These are phyloP conservation scores for Chrysomallon squamiferum DNA, from an alignment of 1,140 invertebrate genomes.

Conservation along the genomic window DNA sequence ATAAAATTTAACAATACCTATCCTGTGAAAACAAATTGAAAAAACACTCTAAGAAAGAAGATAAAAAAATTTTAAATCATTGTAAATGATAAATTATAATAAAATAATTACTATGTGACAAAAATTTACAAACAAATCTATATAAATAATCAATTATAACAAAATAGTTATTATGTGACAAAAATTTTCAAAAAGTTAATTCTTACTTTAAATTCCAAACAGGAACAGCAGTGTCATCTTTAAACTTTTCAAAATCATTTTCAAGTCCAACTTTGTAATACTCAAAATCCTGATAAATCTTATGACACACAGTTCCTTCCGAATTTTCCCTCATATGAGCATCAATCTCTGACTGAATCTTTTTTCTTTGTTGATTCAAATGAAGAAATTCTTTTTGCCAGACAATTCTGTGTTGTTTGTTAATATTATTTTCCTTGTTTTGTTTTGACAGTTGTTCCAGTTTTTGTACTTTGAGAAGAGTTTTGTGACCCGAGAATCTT, in stretches of 20 bases:
- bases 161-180: no score
- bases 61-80: no score
- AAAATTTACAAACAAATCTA: not conserved
- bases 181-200: no score
- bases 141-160: no score
- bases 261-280: conserved; percentile 38
- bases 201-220: conserved; percentile 55
- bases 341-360: conserved; percentile 49
- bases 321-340: conserved; percentile 38
- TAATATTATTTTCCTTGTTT: conserved; percentile 50
- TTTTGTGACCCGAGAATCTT: conserved; percentile 52
- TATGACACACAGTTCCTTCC: conserved; percentile 30
- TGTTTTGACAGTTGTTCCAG: conserved; percentile 56
- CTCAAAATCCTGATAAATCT: conserved; percentile 53
- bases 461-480: conserved; percentile 52
- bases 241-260: conserved; percentile 46
- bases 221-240: conserved; percentile 51
- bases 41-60: no score
- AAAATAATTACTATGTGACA: not conserved
- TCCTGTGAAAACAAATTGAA: no score
- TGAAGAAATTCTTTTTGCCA: conserved; percentile 58
- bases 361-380: conserved; percentile 43
- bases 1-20: no score
- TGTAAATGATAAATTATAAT: no score
- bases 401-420: conserved; percentile 54